These are phyloP conservation scores for Trachythela sp. DNA, from an alignment of 64 coral and sea anemone genomes.

Conservation along the genomic window DNA sequence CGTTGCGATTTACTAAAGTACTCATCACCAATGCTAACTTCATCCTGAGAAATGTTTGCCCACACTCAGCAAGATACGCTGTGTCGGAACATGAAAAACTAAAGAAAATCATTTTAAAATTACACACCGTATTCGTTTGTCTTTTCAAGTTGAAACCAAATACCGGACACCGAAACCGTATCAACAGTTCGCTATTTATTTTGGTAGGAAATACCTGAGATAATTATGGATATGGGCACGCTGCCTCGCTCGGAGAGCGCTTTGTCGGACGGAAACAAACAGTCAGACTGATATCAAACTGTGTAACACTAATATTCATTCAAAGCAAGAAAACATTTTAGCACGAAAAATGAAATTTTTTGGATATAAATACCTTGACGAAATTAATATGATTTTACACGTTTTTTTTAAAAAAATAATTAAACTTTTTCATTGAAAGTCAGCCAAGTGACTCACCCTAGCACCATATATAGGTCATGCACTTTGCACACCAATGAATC, in stretches of 20 bases:
- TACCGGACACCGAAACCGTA: not conserved
- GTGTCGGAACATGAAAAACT: not conserved
- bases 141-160: constrained; percentile 9
- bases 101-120: not conserved
- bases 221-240: not conserved
- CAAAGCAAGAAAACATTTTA: not conserved
- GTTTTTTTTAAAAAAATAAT: not conserved
- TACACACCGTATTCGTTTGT: not conserved
- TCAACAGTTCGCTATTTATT: constrained; percentile 16
- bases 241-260: not conserved
- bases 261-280: constrained; percentile 8
- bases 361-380: not conserved
- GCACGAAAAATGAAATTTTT: not conserved
- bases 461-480: not conserved
- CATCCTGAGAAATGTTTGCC: constrained; percentile 9
- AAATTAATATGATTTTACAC: not conserved
- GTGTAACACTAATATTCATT: not conserved
- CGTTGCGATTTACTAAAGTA: not conserved
- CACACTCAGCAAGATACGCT: constrained; percentile 15
- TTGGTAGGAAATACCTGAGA: constrained; percentile 20
- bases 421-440: not conserved
- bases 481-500: not conserved
- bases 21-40: constrained; percentile 3
- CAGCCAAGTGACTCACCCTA: not conserved
- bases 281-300: not conserved